Conservation (phyloP, 2,888 invertebrate genomes). For the Tenodera sinensis region DNA sequence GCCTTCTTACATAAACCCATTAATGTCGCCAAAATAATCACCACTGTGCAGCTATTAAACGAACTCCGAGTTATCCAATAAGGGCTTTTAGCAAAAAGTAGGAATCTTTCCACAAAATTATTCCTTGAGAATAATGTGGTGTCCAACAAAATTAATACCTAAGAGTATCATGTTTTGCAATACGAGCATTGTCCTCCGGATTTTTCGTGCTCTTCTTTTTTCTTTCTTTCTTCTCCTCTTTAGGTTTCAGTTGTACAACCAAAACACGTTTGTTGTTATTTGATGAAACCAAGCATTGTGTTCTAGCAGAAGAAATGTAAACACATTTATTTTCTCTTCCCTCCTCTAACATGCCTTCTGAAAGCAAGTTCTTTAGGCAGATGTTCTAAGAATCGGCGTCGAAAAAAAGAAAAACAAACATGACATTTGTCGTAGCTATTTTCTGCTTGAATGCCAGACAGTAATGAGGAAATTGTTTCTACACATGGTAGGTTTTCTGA, state of each 20-base stretch:
- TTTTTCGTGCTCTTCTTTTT: no score
- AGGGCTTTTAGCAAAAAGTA: no score
- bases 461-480: neutral
- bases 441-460: neutral
- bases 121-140: no score
- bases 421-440: neutral
- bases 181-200: neutral
- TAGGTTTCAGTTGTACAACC: neutral
- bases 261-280: neutral
- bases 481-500: neutral
- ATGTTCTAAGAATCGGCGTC: neutral
- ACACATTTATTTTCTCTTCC: neutral
- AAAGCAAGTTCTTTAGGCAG: neutral
- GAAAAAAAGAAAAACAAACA: neutral
- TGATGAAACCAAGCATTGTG: neutral
- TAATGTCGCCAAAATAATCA: no score
- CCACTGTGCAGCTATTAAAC: no score
- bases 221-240: neutral
- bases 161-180: no score
- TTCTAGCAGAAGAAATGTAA: neutral
- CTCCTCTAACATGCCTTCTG: neutral
- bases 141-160: no score
- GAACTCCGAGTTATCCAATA: no score
- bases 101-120: no score
- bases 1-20: no score